Percentiles rank a stretch among this genome's conserved stretches.
Evolutionary conservation across 1,140 invertebrate genomes (phyloP).

Genomic region (Pteromalus puparum): DNA sequence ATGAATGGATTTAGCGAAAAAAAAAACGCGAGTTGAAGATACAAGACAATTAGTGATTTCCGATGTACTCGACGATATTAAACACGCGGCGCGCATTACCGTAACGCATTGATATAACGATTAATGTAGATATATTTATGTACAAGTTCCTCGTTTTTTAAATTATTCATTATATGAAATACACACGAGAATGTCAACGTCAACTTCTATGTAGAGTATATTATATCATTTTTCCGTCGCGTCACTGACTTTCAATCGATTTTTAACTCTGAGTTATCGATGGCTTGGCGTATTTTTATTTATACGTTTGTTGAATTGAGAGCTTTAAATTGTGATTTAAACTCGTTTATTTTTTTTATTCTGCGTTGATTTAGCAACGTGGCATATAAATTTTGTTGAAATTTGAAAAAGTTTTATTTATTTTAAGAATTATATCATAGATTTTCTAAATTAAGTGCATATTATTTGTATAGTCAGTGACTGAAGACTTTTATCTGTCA

Average conservation of each 20-base stretch:
- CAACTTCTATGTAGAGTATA: not conserved
- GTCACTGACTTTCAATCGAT: not conserved
- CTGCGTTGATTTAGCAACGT: too few relatives aligned
- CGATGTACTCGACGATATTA: constrained; percentile 51
- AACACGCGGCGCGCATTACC: constrained; percentile 60
- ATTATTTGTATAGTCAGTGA: not conserved
- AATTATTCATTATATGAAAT: not conserved
- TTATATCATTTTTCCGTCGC: not conserved
- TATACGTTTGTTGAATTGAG: not conserved
- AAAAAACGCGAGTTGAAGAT: not conserved
- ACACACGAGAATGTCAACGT: not conserved
- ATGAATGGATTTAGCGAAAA: constrained; percentile 20
- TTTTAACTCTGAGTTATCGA: not conserved
- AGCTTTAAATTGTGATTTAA: not conserved
- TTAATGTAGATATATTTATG: constrained; percentile 73
- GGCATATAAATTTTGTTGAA: not conserved
- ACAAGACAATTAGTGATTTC: constrained; percentile 51
- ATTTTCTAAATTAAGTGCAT: not conserved
- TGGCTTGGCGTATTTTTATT: not conserved
- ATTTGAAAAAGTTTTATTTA: not conserved
- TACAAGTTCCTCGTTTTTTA: constrained; percentile 71
- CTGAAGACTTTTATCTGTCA: not conserved
- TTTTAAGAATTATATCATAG: not conserved
- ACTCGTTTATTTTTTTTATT: not conserved
- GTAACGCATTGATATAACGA: constrained; percentile 63